These are phyloP conservation scores for Umimayanthus kanabou DNA, from an alignment of 92 coral and sea anemone genomes.

Conservation along the genomic window DNA sequence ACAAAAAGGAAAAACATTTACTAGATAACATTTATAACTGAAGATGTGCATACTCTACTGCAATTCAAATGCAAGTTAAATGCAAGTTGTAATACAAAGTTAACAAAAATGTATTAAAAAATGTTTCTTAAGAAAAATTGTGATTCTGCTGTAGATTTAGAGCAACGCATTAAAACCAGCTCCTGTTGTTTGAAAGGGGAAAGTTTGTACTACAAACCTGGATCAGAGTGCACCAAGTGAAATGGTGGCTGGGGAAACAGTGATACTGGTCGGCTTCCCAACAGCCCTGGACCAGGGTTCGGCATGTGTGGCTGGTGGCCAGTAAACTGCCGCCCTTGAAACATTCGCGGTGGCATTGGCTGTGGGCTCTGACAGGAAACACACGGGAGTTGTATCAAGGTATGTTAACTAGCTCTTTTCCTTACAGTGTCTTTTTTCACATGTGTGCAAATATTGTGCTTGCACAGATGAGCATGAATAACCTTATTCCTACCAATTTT, in stretches of 20 bases:
- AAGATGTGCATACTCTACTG: no score
- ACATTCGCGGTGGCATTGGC: constrained; percentile 73
- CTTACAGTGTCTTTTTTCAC: neutral
- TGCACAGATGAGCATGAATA: no score
- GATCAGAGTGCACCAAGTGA: constrained; percentile 77
- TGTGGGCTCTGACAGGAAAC: constrained; percentile 45
- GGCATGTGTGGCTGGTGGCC: constrained; percentile 56
- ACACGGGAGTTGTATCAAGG: neutral
- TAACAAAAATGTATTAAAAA: no score
- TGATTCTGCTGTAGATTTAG: no score
- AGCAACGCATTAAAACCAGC: neutral
- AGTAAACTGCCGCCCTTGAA: constrained; percentile 57
- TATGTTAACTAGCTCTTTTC: neutral
- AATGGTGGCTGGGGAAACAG: constrained; percentile 57
- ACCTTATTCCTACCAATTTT: no score
- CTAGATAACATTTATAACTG: no score
- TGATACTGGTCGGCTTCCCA: constrained; percentile 61
- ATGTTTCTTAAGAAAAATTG: no score
- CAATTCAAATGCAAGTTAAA: no score
- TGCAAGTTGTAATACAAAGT: no score
- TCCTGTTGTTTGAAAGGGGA: neutral
- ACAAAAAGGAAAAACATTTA: no score
- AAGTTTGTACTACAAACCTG: constrained; percentile 53
- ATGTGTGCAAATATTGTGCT: neutral
- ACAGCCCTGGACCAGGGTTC: constrained; percentile 35